Evolutionary conservation across 2,888 invertebrate species (phyloP).

Genomic region (Macrophya alboannulata): DNA sequence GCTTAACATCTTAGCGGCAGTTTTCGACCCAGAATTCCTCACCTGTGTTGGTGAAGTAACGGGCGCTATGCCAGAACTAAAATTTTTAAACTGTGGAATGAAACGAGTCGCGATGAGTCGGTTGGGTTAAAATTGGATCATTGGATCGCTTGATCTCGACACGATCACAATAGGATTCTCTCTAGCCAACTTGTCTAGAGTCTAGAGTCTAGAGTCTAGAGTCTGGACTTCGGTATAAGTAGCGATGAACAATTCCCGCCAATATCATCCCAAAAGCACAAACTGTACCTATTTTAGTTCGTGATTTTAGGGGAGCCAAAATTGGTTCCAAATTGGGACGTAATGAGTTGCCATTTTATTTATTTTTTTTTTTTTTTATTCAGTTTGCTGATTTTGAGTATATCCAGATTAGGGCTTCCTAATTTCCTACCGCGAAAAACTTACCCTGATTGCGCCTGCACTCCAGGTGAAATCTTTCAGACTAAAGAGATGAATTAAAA

Average conservation of each 20-base stretch:
- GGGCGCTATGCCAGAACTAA: constrained; percentile 31
- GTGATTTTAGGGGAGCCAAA: not conserved
- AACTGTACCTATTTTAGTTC: not conserved
- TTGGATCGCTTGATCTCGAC: constrained; percentile 17
- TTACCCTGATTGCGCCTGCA: not conserved
- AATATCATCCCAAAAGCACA: not conserved
- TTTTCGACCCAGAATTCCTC: constrained; percentile 32
- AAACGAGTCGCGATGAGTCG: constrained; percentile 31
- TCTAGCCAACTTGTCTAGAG: constrained; percentile 37
- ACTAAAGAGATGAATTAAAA: not conserved
- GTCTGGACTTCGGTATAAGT: not conserved
- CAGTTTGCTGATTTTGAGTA: too few species aligned
- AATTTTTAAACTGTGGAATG: not conserved
- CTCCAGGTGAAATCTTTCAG: not conserved
- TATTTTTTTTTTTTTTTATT: not conserved
- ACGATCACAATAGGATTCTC: not conserved
- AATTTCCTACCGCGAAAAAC: too few species aligned
- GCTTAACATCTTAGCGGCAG: not conserved
- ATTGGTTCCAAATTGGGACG: not conserved
- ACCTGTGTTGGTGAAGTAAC: constrained; percentile 17
- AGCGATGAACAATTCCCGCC: not conserved
- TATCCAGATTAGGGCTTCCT: too few species aligned
- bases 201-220: not conserved
- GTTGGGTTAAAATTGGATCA: constrained; percentile 41
- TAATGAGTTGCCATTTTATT: too few species aligned